Evolutionary conservation across 2,113 vertebrate genomes (phyloP).

Genomic region (Apodemus sylvaticus): DNA sequence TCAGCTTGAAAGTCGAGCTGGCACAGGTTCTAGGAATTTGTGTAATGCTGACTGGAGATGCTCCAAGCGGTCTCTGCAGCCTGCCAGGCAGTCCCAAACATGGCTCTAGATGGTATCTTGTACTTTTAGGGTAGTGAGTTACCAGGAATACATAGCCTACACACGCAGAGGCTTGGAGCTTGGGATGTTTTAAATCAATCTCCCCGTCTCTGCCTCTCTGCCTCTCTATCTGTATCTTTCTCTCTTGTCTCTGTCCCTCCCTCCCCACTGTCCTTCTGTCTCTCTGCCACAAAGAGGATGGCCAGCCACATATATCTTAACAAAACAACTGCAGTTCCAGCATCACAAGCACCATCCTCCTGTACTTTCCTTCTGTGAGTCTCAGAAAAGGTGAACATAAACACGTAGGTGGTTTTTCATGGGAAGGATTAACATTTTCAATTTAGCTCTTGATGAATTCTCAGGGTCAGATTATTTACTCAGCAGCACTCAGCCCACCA

Average conservation of each 20-base stretch:
- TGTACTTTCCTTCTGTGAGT: background rate
- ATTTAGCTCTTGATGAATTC: background rate
- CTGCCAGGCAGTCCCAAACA: slow-evolving; percentile 58
- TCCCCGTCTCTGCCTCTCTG: background rate
- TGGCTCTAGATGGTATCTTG: background rate
- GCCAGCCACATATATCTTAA: background rate
- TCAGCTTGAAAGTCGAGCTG: slow-evolving; percentile 75
- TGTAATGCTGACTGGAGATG: slow-evolving; percentile 39
- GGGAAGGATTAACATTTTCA: background rate
- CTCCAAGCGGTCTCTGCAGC: background rate
- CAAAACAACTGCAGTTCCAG: background rate
- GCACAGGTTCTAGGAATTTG: slow-evolving; percentile 78
- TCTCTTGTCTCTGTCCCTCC: background rate
- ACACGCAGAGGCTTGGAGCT: background rate
- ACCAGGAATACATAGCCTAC: background rate
- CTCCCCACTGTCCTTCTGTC: background rate
- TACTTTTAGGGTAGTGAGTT: slow-evolving; percentile 12
- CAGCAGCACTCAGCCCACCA: background rate
- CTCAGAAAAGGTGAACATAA: background rate
- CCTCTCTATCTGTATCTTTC: background rate
- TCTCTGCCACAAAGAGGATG: background rate
- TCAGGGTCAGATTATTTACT: background rate
- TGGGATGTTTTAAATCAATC: background rate
- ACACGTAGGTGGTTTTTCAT: background rate
- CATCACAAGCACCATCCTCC: no score